These are phyloP conservation scores for Notamacropus eugenii DNA, from an alignment of 2,797 vertebrate genomes.

Conservation along the genomic window DNA sequence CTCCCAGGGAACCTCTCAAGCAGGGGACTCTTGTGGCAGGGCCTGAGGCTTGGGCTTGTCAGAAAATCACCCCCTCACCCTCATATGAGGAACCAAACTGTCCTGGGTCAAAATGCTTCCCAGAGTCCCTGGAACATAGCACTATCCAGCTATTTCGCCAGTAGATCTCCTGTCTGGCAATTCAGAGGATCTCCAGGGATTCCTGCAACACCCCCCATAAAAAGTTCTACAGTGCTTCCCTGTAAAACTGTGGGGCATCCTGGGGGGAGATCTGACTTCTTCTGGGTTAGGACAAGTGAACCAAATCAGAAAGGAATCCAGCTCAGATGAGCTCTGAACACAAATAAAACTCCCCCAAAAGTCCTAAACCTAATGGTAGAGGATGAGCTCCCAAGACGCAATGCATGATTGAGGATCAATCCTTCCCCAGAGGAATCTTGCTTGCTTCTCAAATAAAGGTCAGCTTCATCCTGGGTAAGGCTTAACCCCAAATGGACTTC, in stretches of 20 bases:
- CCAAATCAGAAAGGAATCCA: neutral
- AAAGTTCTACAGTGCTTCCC: neutral
- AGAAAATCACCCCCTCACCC: neutral
- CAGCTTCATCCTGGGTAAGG: neutral
- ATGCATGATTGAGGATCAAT: neutral
- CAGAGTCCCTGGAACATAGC: neutral
- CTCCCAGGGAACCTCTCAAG: neutral
- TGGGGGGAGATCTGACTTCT: neutral
- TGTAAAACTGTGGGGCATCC: neutral
- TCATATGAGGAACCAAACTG: neutral
- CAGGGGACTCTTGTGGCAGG: neutral
- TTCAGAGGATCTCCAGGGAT: neutral
- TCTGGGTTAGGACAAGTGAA: neutral
- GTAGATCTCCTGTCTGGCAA: neutral
- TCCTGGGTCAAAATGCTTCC: neutral
- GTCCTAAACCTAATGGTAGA: neutral
- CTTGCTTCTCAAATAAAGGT: neutral
- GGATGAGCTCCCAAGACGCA: neutral
- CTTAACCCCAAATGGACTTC: neutral
- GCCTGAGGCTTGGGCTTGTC: neutral
- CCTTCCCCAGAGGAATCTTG: neutral
- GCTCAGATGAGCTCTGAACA: neutral
- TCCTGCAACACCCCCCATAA: neutral
- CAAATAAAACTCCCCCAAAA: accelerated
- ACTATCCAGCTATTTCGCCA: neutral